Conservation (phyloP, 1,140 invertebrate species). For the Physella acuta region DNA sequence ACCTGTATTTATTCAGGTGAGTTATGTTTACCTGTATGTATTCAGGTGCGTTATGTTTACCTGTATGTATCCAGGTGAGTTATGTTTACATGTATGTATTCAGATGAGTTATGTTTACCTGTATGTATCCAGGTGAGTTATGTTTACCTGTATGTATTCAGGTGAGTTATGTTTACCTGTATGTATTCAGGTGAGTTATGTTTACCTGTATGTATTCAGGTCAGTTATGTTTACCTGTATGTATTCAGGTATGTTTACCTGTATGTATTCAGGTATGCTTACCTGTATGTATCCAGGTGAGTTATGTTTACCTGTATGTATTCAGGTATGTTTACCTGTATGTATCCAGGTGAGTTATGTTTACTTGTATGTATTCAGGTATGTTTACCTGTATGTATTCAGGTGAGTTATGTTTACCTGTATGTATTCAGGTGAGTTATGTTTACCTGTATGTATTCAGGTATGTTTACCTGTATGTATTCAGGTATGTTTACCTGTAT, state of each 20-base stretch:
- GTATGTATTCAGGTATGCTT: conserved; percentile 77
- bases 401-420: conserved; percentile 70
- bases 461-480: conserved; percentile 78
- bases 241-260: conserved; percentile 73
- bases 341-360: conserved; percentile 72
- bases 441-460: too few species aligned
- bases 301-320: too few species aligned
- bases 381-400: conserved; percentile 81
- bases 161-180: conserved; percentile 70
- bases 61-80: conserved; percentile 75
- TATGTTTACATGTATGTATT: conserved; percentile 79
- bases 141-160: conserved; percentile 80
- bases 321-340: conserved; percentile 74
- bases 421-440: conserved; percentile 72
- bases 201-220: conserved; percentile 78
- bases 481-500: conserved; percentile 76
- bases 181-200: conserved; percentile 73
- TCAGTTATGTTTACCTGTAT: too few species aligned
- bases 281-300: conserved; percentile 76
- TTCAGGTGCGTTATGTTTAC: conserved; percentile 63
- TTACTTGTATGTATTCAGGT: too few species aligned
- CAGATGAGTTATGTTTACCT: conserved; percentile 61
- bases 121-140: conserved; percentile 73
- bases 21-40: conserved; percentile 78
- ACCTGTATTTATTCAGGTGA: conserved; percentile 76